Percentiles rank a stretch among this genome's conserved stretches.
phyloP scores from a whole-genome alignment of 1,140 invertebrate genomes.

The Bicyclus anynana region DNA sequence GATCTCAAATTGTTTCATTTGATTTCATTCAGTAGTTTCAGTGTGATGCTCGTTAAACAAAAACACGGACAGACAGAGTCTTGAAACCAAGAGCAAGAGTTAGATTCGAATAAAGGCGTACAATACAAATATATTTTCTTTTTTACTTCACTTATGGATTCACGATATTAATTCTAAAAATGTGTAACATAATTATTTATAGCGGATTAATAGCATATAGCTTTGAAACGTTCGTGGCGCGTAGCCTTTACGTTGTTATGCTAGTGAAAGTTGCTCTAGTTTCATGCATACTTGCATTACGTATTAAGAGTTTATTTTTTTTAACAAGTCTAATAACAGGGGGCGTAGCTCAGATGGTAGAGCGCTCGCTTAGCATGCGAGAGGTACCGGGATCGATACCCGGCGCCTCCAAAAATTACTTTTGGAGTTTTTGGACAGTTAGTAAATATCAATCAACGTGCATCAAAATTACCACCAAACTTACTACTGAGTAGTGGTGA shows the following conservation, averaged over 20 bases:
- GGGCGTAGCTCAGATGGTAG: constrained; percentile 77
- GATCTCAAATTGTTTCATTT: no score
- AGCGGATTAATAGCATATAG: not conserved
- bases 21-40: no score
- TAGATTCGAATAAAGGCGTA: no score
- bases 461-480: not conserved
- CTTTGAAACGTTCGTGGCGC: not conserved
- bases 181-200: not conserved
- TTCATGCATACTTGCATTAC: not conserved
- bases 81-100: no score
- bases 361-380: constrained; percentile 92
- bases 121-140: no score
- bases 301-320: constrained; percentile 1
- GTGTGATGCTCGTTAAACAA: no score
- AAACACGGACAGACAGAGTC: no score
- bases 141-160: no score
- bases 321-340: constrained; percentile 9
- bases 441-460: no score
- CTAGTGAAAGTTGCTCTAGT: constrained; percentile 23
- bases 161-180: no score
- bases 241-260: constrained; percentile 1
- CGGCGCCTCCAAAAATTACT: constrained; percentile 31
- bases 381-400: constrained; percentile 89
- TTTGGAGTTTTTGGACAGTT: constrained; percentile 2
- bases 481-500: no score